These are phyloP conservation scores for Tachina fera DNA, from an alignment of 2,888 invertebrate species.

Conservation along the genomic window DNA sequence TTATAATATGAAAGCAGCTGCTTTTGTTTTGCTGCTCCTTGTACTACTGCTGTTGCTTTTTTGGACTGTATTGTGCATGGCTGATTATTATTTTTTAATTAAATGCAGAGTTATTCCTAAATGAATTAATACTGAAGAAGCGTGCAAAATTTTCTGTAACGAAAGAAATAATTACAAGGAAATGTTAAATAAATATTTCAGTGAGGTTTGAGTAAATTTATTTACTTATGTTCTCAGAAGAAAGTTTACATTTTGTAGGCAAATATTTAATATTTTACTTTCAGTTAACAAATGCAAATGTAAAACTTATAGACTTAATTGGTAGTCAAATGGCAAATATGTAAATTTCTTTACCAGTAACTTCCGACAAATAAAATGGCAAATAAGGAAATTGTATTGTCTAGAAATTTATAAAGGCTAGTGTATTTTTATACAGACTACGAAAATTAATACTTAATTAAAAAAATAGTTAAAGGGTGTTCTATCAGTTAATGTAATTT, in stretches of 20 bases:
- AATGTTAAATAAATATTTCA: neutral
- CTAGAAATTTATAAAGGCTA: too few species aligned
- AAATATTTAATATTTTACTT: too few species aligned
- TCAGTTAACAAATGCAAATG: neutral
- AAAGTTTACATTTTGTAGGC: neutral
- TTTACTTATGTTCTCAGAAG: neutral
- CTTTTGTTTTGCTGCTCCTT: neutral
- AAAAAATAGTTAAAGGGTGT: too few species aligned
- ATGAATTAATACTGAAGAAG: neutral
- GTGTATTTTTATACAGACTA: too few species aligned
- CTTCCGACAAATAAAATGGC: too few species aligned
- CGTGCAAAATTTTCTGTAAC: conserved; percentile 9
- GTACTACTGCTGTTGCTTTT: conserved; percentile 11
- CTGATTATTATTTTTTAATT: neutral
- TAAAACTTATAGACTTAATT: neutral
- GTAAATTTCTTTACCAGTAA: too few species aligned
- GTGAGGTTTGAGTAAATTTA: neutral
- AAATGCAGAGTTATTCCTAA: neutral
- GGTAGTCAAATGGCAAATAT: too few species aligned
- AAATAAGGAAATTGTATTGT: too few species aligned
- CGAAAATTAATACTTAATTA: too few species aligned
- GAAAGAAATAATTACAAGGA: neutral
- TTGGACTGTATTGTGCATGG: neutral
- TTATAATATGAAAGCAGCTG: conserved; percentile 8
- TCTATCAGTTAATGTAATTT: too few species aligned